A percentile compares a stretch with the other conserved stretches of the same genome.
Conservation (phyloP, 2,797 vertebrate genomes). For the Notolabrus celidotus region DNA sequence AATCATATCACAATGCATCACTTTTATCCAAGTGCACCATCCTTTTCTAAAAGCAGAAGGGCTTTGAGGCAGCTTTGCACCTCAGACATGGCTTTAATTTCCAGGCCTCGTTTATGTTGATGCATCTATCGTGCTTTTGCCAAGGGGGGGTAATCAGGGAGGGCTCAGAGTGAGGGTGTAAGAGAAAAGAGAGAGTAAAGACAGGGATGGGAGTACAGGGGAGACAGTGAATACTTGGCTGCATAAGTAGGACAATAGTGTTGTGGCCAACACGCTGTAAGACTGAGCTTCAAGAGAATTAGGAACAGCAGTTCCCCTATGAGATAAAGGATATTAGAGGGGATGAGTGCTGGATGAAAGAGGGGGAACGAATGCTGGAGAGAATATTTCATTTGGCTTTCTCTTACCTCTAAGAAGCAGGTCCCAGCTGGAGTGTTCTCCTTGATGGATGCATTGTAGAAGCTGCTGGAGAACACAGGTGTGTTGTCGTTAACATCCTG, state of each 20-base stretch:
- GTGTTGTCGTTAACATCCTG: constrained; percentile 97
- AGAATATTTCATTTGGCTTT: constrained; percentile 15
- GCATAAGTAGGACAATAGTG: constrained; percentile 55
- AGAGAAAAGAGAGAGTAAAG: constrained; percentile 48
- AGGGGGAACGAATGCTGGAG: neutral
- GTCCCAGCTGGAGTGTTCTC: constrained; percentile 92
- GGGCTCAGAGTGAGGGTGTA: constrained; percentile 41
- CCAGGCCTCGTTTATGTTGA: constrained; percentile 55
- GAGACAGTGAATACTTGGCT: constrained; percentile 63
- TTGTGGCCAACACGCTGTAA: constrained; percentile 39
- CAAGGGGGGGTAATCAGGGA: constrained; percentile 64
- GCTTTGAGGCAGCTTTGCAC: constrained; percentile 38
- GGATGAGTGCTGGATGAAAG: neutral
- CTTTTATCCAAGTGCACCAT: constrained; percentile 38
- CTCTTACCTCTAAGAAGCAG: constrained; percentile 95
- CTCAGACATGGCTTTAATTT: constrained; percentile 59
- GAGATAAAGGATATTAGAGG: constrained; percentile 25
- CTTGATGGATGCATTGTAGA: constrained; percentile 94
- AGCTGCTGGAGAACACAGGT: constrained; percentile 90
- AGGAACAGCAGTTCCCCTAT: constrained; percentile 29
- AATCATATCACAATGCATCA: constrained; percentile 55
- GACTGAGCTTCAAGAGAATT: constrained; percentile 59
- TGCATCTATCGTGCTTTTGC: constrained; percentile 61
- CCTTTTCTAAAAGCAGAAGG: constrained; percentile 27
- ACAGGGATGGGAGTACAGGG: constrained; percentile 53